Percentiles rank a stretch among this genome's conserved stretches.
Conservation (phyloP, 2,888 invertebrate species). For the Drosophila prostipennis region DNA sequence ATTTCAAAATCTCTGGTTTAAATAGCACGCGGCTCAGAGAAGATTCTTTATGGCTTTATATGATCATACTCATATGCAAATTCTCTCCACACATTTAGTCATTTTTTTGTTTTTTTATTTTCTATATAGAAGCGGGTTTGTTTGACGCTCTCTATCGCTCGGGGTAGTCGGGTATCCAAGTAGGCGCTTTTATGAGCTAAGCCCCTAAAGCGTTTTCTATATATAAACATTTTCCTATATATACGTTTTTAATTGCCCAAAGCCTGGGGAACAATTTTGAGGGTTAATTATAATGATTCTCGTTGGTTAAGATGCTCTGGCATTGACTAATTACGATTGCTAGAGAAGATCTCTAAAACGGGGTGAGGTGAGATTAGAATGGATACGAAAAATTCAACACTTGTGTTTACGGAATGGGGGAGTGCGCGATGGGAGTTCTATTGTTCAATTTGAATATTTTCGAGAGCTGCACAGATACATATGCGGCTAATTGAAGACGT, state of each 20-base stretch:
- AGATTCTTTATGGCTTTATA: constrained; percentile 39
- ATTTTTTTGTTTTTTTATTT: constrained; percentile 7
- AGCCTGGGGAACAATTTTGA: constrained; percentile 51
- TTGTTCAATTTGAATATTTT: constrained; percentile 12
- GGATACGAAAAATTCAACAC: constrained; percentile 11
- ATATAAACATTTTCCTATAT: constrained; percentile 9
- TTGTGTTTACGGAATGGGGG: not conserved
- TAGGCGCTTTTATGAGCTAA: constrained; percentile 34
- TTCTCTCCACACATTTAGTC: constrained; percentile 1
- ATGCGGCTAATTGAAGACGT: constrained; percentile 25
- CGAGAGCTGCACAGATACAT: not conserved
- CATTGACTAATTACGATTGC: constrained; percentile 50
- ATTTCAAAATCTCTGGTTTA: constrained; percentile 64
- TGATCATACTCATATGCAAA: constrained; percentile 9
- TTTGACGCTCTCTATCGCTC: constrained; percentile 18
- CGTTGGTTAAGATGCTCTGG: constrained; percentile 48
- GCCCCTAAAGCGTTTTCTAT: constrained; percentile 28
- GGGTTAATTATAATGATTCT: constrained; percentile 72
- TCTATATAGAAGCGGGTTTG: constrained; percentile 13
- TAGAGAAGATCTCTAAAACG: constrained; percentile 9
- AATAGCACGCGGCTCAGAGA: constrained; percentile 62
- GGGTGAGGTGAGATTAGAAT: constrained; percentile 6
- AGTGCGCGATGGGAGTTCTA: constrained; percentile 17
- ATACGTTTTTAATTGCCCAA: constrained; percentile 31
- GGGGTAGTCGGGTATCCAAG: not conserved